phyloP scores from a whole-genome alignment of 1,140 invertebrate species.

The Tachypleus tridentatus region DNA sequence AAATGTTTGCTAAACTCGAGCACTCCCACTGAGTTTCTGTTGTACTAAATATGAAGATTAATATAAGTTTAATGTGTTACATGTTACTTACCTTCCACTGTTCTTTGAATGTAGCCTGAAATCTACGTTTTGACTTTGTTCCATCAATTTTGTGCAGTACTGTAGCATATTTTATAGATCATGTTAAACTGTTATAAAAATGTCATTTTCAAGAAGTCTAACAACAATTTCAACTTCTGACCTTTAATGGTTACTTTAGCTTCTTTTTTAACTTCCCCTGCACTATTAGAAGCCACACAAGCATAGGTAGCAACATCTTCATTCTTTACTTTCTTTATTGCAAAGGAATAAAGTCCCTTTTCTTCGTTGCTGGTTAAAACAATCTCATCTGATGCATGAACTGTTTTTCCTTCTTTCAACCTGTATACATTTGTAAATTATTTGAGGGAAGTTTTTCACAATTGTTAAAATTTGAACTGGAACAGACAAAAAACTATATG shows the following conservation, averaged over 20 bases:
- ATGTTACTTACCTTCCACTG: too few relatives aligned
- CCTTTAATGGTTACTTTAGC: constrained; percentile 15
- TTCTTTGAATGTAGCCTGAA: too few relatives aligned
- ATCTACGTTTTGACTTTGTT: too few relatives aligned
- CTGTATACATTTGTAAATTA: constrained; percentile 1
- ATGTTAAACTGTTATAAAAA: too few relatives aligned
- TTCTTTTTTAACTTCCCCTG: constrained; percentile 12
- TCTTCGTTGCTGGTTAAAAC: constrained; percentile 13
- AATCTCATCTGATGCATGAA: constrained; percentile 8
- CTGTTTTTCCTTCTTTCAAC: constrained; percentile 15
- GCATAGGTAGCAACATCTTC: constrained; percentile 17
- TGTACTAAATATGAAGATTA: too few relatives aligned
- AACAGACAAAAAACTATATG: neutral
- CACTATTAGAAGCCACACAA: constrained; percentile 17
- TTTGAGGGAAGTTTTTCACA: constrained; percentile 12
- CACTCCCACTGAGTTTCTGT: too few relatives aligned
- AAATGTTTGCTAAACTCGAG: too few relatives aligned
- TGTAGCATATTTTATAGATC: too few relatives aligned
- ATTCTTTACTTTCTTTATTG: constrained; percentile 15
- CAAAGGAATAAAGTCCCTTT: constrained; percentile 7
- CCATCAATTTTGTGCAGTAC: too few relatives aligned
- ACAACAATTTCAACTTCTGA: neutral
- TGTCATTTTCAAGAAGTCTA: too few relatives aligned
- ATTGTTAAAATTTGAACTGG: constrained; percentile 8
- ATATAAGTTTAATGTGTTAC: too few relatives aligned